Base-by-base conservation (phyloP, 2,888 invertebrate genomes). In the Apodemia mormo region DNA sequence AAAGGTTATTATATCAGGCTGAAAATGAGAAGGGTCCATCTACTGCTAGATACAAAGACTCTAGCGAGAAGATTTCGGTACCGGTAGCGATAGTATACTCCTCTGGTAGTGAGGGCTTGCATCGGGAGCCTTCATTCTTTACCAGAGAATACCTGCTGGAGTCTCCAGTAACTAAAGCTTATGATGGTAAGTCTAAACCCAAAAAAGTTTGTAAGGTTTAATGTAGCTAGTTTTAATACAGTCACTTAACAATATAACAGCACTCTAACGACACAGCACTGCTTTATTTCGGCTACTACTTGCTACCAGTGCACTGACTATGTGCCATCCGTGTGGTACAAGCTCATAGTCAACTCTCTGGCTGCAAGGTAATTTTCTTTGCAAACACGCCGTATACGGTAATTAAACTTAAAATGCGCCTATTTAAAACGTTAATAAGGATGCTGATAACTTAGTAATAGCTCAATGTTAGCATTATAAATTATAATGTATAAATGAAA, bases 91-190 rank as follows among this genome's bases (percentile, higher is more conserved):
- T 80, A 68, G 83, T 80, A 33, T 87, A 82, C 75, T 85, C 90
- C 2, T 86, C 88, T 6, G 81, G 81, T 68, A 85, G 83, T 9
- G 87, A 87, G 74, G 78, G 84, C 65, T 82, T 84, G 54, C 83
- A 83, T 73, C 88, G 83, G 72, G 90, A 91, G 61, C 90, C 92
- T 10, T 80, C 89, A 49, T 86, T 86, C 76, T 92, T 88, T 78
- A 93, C 93, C 45, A 88, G 91, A 73, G 93, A 93, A 77, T 93
- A 92, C 77, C 82, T 92, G 40, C 76, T 93, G 78, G 92, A 92
- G 72, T 91, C 93, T 1, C 92, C 93, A 10, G 84, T 91, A 10
- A 92, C 92, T 29, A 92, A 89, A 72, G 87, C 89, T 45, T 92
- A 90, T 77, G 90, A 91, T 76, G 92, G 93, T 92, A 76, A 86